Evolutionary conservation across 2,888 invertebrate species (phyloP).

Genomic region (Halictus ligatus): DNA sequence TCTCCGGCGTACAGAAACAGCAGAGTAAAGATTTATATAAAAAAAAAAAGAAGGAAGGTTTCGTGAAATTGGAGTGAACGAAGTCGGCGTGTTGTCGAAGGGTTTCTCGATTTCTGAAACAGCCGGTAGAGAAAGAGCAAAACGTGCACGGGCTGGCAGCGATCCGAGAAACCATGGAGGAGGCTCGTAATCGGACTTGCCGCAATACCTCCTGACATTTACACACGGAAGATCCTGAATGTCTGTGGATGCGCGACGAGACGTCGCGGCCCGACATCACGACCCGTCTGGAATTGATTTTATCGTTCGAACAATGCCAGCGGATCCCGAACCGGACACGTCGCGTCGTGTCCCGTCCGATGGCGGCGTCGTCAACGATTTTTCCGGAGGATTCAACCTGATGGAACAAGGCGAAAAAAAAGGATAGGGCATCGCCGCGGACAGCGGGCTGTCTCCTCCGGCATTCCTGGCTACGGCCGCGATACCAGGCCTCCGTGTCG

Average conservation of each 20-base stretch:
- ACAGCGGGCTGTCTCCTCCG: conserved; percentile 43
- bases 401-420: neutral
- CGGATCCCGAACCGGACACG: neutral
- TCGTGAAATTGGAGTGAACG: neutral
- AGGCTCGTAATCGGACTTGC: conserved; percentile 34
- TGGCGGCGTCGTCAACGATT: neutral
- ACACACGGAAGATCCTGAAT: conserved; percentile 51
- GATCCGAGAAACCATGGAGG: neutral
- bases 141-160: neutral
- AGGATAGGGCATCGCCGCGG: conserved; percentile 6
- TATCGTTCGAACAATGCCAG: conserved; percentile 18
- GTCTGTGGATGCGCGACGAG: conserved; percentile 24
- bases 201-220: conserved; percentile 54
- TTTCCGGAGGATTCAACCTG: conserved; percentile 11
- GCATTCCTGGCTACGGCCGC: conserved; percentile 62
- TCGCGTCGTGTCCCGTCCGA: neutral
- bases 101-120: neutral
- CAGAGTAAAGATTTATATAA: neutral
- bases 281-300: conserved; percentile 40
- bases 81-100: neutral
- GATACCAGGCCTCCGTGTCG: conserved; percentile 63
- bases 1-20: neutral
- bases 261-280: conserved; percentile 16
- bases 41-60: neutral
- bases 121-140: neutral